A percentile compares a stretch with the other conserved stretches of the same genome.
Evolutionary conservation across 92 coral and sea anemone species (phyloP).

Genomic region (Palythoa grandiflora): DNA sequence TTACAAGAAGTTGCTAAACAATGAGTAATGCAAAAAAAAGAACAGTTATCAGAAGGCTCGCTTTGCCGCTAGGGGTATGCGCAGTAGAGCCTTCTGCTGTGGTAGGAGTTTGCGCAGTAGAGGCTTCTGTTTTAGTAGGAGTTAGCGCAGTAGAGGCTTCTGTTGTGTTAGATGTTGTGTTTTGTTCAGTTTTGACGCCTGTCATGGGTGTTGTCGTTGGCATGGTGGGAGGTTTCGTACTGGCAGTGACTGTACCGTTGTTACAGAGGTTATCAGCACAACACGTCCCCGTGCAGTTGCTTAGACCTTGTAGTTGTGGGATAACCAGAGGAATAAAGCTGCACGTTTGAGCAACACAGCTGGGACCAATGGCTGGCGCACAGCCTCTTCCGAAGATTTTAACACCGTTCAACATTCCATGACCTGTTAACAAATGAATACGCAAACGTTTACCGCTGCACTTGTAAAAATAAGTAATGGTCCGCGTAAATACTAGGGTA

Average conservation of each 20-base stretch:
- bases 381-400: not conserved
- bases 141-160: not conserved
- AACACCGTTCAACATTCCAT: not conserved
- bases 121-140: not conserved
- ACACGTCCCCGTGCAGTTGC: not conserved
- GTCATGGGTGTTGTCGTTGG: not conserved
- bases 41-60: not conserved
- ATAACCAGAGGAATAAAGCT: rapidly evolving
- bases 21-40: not conserved
- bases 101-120: not conserved
- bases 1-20: not conserved
- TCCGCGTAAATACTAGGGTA: no score
- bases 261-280: not conserved
- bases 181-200: not conserved
- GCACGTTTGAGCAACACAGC: not conserved
- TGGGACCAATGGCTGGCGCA: not conserved
- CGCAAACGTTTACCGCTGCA: no score
- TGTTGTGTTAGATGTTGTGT: not conserved
- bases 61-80: not conserved
- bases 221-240: not conserved
- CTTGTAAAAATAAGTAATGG: no score
- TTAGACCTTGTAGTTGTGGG: not conserved
- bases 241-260: not conserved
- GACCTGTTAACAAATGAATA: not conserved
- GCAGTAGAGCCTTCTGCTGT: not conserved